Base-by-base conservation (phyloP, 2,888 invertebrate genomes). In the Isotomurus palustris region DNA sequence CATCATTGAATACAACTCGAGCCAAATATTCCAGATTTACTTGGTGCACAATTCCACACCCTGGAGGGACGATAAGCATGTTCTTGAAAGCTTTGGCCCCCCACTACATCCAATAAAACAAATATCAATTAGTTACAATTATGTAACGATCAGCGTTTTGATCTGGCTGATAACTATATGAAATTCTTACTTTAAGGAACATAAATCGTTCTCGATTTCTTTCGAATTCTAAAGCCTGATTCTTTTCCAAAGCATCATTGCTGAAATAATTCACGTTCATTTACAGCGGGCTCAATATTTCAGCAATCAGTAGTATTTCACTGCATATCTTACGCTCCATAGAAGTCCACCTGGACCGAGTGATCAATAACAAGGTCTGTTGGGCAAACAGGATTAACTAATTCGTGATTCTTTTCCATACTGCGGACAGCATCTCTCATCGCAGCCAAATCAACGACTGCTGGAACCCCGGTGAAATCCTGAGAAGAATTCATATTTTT, bases 321-420 rank as follows among this genome's bases (percentile, higher is more conserved):
- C 8, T 10, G 32, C 8, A 36, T 52, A 53, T 66, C 75, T 77
- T 77, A 87, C 86, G 80, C 78, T 74, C 89, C 81, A 3, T 85
- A 83, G 74, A 91, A 92, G 78, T 99, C 97, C 27, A 95, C 97
- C 78, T 97, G 96, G 45, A 99, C 88, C 0, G 96, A 96, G 75
- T 99, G 97, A 77, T 99, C 99, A 56, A 99, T 95, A 40, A 99
- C 96, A 67, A 99, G 81, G 78, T 99, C 97, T 0, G 94, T 93
- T 0, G 97, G 96, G 73, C 96, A 97, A 57, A 91, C 85, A 0
- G 97, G 97, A 79, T 99, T 97, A 72, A 99, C 96, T 75, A 86
- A 88, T 70, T 91, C 82, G 0, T 95, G 89, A 78, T 96, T 82
- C 0, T 94, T 95, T 0, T 88, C 88, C 3, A 97, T 78, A 22